These are phyloP conservation scores for Drosophila eugracilis DNA, from an alignment of 1,140 invertebrate species.

Conservation along the genomic window DNA sequence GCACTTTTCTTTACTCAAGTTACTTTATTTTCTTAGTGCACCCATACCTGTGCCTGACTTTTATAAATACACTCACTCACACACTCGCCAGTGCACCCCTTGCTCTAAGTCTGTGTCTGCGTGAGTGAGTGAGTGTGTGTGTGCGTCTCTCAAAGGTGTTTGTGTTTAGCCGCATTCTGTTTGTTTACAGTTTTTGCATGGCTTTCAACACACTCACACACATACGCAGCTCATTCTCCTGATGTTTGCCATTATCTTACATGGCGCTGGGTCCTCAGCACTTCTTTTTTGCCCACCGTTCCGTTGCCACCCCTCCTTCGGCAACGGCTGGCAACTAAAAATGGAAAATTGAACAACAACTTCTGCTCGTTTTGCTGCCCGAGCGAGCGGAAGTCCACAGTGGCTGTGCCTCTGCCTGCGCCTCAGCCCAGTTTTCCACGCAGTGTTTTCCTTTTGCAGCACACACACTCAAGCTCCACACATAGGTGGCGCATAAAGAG, in stretches of 20 bases:
- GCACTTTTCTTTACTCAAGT: neutral
- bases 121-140: slow-evolving; percentile 26
- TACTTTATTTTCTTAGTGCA: slow-evolving; percentile 7
- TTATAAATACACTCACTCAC: slow-evolving; percentile 64
- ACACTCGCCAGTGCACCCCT: slow-evolving; percentile 14
- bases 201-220: slow-evolving; percentile 61
- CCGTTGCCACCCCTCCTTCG: slow-evolving; percentile 16
- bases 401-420: neutral
- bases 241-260: slow-evolving; percentile 75
- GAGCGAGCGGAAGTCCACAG: slow-evolving; percentile 71
- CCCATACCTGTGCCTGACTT: slow-evolving; percentile 51
- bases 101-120: slow-evolving; percentile 9
- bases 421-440: slow-evolving; percentile 42
- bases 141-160: slow-evolving; percentile 76
- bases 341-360: slow-evolving; percentile 83
- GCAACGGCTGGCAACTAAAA: slow-evolving; percentile 68
- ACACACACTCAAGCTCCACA: slow-evolving; percentile 19
- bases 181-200: slow-evolving; percentile 79
- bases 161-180: slow-evolving; percentile 78
- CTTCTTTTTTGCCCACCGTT: slow-evolving; percentile 35
- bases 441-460: slow-evolving; percentile 70
- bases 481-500: neutral
- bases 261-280: slow-evolving; percentile 41
- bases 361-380: slow-evolving; percentile 82
- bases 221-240: slow-evolving; percentile 43